Conservation (phyloP, 2,113 vertebrate species). For the Thalassarche chlororhynchos region DNA sequence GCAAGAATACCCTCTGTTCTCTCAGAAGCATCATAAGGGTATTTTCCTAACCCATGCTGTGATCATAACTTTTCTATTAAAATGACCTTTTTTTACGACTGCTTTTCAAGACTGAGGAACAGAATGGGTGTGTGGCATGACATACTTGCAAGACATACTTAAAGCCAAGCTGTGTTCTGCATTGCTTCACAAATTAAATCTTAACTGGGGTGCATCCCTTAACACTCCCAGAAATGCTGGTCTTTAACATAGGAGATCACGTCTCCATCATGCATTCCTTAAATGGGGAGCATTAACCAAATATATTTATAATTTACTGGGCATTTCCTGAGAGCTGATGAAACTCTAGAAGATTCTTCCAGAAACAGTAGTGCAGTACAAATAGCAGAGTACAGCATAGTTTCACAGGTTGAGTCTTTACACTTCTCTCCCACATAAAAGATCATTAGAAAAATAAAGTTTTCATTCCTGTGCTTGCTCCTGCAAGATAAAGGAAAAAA, state of each 20-base stretch:
- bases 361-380: background rate
- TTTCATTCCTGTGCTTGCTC: background rate
- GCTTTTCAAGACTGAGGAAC: background rate
- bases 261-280: background rate
- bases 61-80: background rate
- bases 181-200: background rate
- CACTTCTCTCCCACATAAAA: background rate
- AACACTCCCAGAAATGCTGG: background rate
- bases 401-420: conserved; percentile 24
- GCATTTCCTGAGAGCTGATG: background rate
- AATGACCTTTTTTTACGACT: background rate
- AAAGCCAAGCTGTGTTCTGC: too few relatives aligned
- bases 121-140: background rate
- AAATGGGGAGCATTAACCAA: background rate
- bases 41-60: background rate
- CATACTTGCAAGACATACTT: background rate
- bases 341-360: background rate
- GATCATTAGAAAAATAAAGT: background rate
- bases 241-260: background rate
- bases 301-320: background rate
- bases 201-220: background rate
- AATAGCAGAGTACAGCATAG: background rate
- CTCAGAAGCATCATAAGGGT: background rate
- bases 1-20: background rate
- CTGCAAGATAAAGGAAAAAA: background rate